Evolutionary conservation across 2,888 invertebrate genomes (phyloP).

Genomic region (Diaphora mendica): DNA sequence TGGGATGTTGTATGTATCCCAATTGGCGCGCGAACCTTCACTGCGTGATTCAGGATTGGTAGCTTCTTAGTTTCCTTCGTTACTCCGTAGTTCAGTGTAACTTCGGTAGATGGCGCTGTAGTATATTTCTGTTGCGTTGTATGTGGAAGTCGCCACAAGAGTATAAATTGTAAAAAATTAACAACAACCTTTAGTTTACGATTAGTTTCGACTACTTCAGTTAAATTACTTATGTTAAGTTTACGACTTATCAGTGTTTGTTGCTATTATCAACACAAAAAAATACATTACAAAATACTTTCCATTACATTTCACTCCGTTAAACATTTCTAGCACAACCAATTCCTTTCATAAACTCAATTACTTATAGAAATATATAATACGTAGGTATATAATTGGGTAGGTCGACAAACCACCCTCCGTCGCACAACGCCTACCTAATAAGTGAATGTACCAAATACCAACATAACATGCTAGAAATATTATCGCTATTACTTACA

Average conservation of each 20-base stretch:
- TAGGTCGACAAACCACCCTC: background rate
- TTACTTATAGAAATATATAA: background rate
- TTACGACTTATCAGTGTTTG: background rate
- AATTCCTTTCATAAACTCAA: background rate
- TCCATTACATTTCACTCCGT: background rate
- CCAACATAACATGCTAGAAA: slow-evolving; percentile 1
- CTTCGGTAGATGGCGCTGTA: too few relatives aligned
- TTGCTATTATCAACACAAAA: background rate
- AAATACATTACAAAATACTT: background rate
- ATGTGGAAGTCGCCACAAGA: too few relatives aligned
- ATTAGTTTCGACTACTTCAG: background rate
- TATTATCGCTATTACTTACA: background rate
- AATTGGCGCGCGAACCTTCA: too few relatives aligned
- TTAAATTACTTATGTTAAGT: background rate
- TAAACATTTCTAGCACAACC: background rate
- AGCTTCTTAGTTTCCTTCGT: too few relatives aligned
- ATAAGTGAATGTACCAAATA: background rate
- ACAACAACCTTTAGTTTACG: background rate
- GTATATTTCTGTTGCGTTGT: too few relatives aligned
- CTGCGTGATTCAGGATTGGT: too few relatives aligned
- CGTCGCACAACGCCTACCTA: slow-evolving; percentile 1
- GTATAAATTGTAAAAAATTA: background rate
- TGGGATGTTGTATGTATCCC: too few relatives aligned
- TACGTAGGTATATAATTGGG: background rate
- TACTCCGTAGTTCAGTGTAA: too few relatives aligned